Percentiles rank a stretch among this genome's conserved stretches.
Evolutionary conservation across 1,140 invertebrate genomes (phyloP).

Genomic region (Scylla paramamosain): DNA sequence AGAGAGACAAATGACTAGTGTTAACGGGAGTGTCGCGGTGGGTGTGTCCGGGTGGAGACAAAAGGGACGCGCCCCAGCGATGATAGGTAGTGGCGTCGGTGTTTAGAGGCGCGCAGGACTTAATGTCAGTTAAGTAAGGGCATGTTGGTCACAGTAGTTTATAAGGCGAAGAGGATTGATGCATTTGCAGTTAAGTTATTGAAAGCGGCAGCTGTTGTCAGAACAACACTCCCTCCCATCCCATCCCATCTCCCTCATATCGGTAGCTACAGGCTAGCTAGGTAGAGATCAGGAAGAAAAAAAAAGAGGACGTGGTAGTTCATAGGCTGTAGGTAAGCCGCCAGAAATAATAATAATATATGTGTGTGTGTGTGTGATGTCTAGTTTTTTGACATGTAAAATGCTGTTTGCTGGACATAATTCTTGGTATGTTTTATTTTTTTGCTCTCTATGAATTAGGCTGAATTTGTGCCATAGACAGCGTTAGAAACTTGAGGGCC

Average conservation of each 20-base stretch:
- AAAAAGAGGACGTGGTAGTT: not conserved
- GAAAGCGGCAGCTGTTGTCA: conserved; percentile 1
- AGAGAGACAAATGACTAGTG: conserved; percentile 17
- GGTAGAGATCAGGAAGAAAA: not conserved
- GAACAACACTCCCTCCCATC: not conserved
- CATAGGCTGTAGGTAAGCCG: conserved; percentile 49
- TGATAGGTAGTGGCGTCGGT: conserved; percentile 7
- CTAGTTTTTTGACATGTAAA: conserved; percentile 62
- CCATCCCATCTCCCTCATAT: not conserved
- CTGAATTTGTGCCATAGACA: conserved; percentile 63
- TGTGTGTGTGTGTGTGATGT: not conserved
- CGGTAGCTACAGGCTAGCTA: not conserved
- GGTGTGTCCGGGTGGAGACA: not conserved
- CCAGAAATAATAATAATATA: conserved; percentile 33
- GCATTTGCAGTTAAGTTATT: not conserved
- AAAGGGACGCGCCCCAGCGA: not conserved
- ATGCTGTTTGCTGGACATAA: conserved; percentile 53
- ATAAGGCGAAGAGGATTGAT: conserved; percentile 30
- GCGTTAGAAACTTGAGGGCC: conserved; percentile 3
- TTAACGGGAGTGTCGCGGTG: not conserved
- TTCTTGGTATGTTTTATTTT: conserved; percentile 4
- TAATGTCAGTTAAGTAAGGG: conserved; percentile 43
- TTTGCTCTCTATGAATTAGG: conserved; percentile 42
- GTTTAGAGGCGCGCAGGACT: not conserved
- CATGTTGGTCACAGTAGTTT: conserved; percentile 46